Evolutionary conservation across 1,140 invertebrate species (phyloP), one percentile per base, ranked within the genome.

Genomic region (Aphaenogaster floridana): DNA sequence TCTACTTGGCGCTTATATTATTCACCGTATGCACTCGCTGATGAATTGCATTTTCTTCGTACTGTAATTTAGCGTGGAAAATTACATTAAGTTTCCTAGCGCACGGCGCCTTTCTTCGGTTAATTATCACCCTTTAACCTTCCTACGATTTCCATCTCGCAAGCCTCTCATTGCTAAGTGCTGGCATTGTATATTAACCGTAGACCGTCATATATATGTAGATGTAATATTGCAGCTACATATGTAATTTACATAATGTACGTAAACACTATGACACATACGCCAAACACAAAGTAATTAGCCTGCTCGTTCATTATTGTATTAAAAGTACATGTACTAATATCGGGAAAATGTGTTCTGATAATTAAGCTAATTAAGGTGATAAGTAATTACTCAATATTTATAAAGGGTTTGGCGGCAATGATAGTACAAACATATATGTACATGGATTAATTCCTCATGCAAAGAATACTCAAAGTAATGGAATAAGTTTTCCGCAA

Each of bases 71-170:
- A 52, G 2, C 36, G 52, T 42, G 21, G 78, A 81, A 81, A 69
- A 81, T 71, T 81, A 81, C 78, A 81, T 81, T 54, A 81, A 81
- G 15, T 57, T 71, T 71, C 45, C 61, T 13, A 54, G 15, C 21
- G 21, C 36, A 4, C 13, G 36, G 11, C 34, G n/a, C 36, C n/a
- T 81, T 81, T 69, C 78, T 71, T 34, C 36, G 21, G 48, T 36
- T 81, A 81, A 81, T 81, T 81, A 71, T 21, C 42, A 64, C 5
- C 59, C 42, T 78, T 78, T 61, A 66, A 68, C 78, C 48, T 81
- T 81, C 45, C 59, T 71, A 42, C 64, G 48, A 81, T 81, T 71
- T 81, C 48, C 63, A 69, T 42, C 36, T 81, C 36, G 45, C n/a
- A 13, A 21, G 36, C 61, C n/a, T 71, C 48, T 81, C 36, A 48